A percentile compares a stretch with the other conserved stretches of the same genome.
These are phyloP conservation scores for Pseudopipra pipra DNA, from an alignment of 2,113 vertebrate species.

Conservation along the genomic window DNA sequence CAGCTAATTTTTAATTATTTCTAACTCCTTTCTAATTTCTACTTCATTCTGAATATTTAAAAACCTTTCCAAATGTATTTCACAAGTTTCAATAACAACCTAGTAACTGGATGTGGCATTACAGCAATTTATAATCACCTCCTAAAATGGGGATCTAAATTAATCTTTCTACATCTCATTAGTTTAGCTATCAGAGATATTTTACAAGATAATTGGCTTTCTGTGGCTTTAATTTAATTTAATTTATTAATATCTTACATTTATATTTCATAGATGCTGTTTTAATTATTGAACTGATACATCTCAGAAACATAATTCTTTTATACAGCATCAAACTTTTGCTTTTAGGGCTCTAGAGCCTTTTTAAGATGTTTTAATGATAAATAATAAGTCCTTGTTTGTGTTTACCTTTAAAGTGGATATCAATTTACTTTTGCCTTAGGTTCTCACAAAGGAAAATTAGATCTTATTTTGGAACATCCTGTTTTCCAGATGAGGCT, in stretches of 20 bases:
- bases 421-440: constrained; percentile 25
- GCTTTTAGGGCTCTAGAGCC: constrained; percentile 23
- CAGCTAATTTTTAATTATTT: constrained; percentile 53
- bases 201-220: constrained; percentile 64
- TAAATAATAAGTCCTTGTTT: constrained; percentile 15
- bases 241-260: constrained; percentile 66
- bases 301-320: constrained; percentile 51
- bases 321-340: constrained; percentile 34
- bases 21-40: constrained; percentile 48
- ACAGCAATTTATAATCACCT: constrained; percentile 60
- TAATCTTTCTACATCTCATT: constrained; percentile 67
- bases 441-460: background rate
- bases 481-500: background rate
- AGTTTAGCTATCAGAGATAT: constrained; percentile 59
- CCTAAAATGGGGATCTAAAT: constrained; percentile 46
- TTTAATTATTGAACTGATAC: constrained; percentile 64
- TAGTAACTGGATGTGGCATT: constrained; percentile 42
- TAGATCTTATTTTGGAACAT: constrained; percentile 38
- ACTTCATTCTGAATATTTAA: constrained; percentile 49
- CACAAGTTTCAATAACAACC: constrained; percentile 54
- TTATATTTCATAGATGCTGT: constrained; percentile 61
- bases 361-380: constrained; percentile 1
- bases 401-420: background rate
- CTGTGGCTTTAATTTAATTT: constrained; percentile 58
- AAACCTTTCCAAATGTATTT: constrained; percentile 51